Conservation (phyloP, 2,888 invertebrate genomes). For the Odontomyia ornata region DNA sequence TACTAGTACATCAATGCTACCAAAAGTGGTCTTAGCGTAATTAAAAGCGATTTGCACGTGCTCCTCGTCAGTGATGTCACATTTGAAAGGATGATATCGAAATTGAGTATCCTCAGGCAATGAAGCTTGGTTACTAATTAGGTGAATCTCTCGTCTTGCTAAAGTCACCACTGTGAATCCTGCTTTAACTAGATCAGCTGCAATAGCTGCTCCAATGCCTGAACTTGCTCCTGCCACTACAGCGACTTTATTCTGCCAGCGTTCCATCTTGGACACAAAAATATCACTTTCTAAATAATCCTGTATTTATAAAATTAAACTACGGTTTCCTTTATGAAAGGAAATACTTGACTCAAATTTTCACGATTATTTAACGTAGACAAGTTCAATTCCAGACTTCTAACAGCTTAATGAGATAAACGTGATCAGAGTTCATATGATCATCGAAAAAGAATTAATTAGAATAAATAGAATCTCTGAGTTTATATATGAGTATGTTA, state of each 20-base stretch:
- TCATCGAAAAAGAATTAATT: too few species aligned
- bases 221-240: constrained; percentile 74
- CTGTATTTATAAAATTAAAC: too few species aligned
- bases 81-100: constrained; percentile 57
- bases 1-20: not conserved
- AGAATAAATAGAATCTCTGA: too few species aligned
- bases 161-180: constrained; percentile 69
- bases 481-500: too few species aligned
- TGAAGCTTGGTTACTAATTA: constrained; percentile 54
- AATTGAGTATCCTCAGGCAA: constrained; percentile 52
- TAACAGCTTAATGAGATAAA: too few species aligned
- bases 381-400: too few species aligned
- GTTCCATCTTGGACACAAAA: constrained; percentile 1
- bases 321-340: too few species aligned
- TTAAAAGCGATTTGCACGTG: constrained; percentile 67
- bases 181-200: constrained; percentile 62
- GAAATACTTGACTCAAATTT: too few species aligned
- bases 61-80: constrained; percentile 67
- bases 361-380: too few species aligned
- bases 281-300: too few species aligned
- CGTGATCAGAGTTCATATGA: too few species aligned
- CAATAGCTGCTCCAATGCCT: constrained; percentile 66
- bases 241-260: constrained; percentile 71
- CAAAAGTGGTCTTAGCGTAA: constrained; percentile 60
- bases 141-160: constrained; percentile 65